These are phyloP conservation scores for Leptopilina boulardi DNA, from an alignment of 1,140 invertebrate genomes.

Conservation along the genomic window DNA sequence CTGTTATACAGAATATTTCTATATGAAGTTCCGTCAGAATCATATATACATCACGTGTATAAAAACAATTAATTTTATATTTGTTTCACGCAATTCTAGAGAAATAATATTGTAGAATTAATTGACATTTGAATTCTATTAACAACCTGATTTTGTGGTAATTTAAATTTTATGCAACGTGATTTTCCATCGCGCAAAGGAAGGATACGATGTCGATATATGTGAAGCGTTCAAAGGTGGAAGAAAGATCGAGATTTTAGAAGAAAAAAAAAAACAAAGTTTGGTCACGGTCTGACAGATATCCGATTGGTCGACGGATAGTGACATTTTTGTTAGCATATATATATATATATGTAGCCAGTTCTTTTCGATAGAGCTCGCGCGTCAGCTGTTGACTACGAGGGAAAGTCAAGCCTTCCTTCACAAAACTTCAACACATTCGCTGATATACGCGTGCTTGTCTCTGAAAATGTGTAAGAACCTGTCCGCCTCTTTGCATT, in stretches of 20 bases:
- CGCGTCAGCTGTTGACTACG: constrained; percentile 50
- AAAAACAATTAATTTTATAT: not conserved
- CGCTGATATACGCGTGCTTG: constrained; percentile 22
- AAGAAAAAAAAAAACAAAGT: constrained; percentile 31
- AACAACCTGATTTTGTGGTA: not conserved
- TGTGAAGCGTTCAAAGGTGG: constrained; percentile 8
- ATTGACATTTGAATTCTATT: not conserved
- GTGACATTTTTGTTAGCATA: constrained; percentile 47
- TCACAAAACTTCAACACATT: constrained; percentile 9
- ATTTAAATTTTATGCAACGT: constrained; percentile 19
- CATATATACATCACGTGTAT: no score
- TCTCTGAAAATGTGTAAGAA: constrained; percentile 31
- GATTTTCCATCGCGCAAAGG: not conserved
- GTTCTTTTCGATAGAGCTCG: constrained; percentile 42
- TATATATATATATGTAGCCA: constrained; percentile 40
- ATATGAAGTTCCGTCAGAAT: no score
- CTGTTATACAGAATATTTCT: no score
- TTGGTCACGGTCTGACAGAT: constrained; percentile 46
- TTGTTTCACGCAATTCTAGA: not conserved
- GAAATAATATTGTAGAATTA: not conserved
- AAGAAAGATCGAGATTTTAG: not conserved
- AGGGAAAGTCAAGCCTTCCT: constrained; percentile 55
- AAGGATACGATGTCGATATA: constrained; percentile 22
- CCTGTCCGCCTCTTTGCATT: constrained; percentile 4
- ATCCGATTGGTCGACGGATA: constrained; percentile 47